These are phyloP conservation scores for Poliocrania exsul DNA, from an alignment of 2,797 vertebrate species.

Conservation along the genomic window DNA sequence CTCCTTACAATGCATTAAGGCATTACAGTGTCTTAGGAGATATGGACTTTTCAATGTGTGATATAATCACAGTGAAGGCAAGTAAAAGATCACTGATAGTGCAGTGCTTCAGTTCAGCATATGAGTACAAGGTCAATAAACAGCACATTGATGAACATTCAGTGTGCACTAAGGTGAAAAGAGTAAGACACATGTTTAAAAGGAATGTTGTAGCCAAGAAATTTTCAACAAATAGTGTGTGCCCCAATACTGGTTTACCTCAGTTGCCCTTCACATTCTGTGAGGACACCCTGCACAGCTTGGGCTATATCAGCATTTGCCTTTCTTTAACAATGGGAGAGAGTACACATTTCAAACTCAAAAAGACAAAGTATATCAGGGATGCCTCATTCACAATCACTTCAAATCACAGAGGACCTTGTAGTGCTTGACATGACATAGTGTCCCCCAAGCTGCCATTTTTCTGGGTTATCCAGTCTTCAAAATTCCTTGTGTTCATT, in stretches of 20 bases:
- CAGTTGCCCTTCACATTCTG: not conserved
- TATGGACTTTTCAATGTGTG: not conserved
- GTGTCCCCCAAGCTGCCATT: not conserved
- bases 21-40: not conserved
- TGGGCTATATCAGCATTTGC: not conserved
- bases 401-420: not conserved
- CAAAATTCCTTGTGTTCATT: not conserved
- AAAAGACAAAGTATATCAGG: not conserved
- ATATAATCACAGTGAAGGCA: not conserved
- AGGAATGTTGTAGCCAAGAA: not conserved
- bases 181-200: not conserved
- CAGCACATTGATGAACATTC: not conserved
- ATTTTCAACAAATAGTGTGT: not conserved
- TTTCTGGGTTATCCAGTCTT: not conserved
- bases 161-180: not conserved
- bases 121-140: conserved; percentile 1
- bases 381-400: not conserved
- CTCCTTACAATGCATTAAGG: not conserved
- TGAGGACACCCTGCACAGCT: not conserved
- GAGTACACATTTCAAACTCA: not conserved
- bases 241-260: not conserved
- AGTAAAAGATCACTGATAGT: not conserved
- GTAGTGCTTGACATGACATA: not conserved
- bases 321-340: not conserved
- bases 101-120: not conserved